phyloP scores from a whole-genome alignment of 1,140 invertebrate genomes.

The Venturia canescens region DNA sequence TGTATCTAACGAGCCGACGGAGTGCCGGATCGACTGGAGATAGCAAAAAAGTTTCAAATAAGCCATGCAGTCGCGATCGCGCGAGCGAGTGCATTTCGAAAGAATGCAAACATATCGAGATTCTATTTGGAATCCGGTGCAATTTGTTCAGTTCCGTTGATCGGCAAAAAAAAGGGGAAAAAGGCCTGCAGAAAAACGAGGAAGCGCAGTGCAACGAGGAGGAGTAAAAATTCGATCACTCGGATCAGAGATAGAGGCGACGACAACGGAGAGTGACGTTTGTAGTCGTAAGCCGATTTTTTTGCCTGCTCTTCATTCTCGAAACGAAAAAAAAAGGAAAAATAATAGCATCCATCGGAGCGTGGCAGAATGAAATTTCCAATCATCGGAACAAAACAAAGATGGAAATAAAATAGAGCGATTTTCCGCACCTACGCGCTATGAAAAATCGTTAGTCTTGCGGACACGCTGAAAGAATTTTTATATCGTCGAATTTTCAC shows the following conservation, averaged over 20 bases:
- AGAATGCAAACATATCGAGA: constrained; percentile 6
- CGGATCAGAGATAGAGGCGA: constrained; percentile 18
- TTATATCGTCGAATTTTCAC: neutral
- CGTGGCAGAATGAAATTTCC: neutral
- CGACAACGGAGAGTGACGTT: neutral
- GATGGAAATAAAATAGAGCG: neutral
- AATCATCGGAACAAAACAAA: neutral
- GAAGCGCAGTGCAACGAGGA: neutral
- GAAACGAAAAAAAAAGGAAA: constrained; percentile 8
- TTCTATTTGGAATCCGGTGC: neutral
- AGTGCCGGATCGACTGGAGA: neutral
- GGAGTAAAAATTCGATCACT: constrained; percentile 19
- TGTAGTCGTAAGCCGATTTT: neutral
- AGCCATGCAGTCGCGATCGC: neutral
- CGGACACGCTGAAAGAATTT: neutral
- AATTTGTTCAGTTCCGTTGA: neutral
- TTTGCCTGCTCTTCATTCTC: neutral
- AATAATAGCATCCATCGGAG: neutral
- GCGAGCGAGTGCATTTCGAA: neutral
- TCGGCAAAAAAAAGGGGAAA: neutral
- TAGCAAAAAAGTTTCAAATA: neutral
- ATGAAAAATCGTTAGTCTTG: neutral
- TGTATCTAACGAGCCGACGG: neutral
- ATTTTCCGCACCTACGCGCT: neutral
- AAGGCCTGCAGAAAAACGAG: neutral